Base-by-base conservation (phyloP, 2,888 invertebrate species). In the Lepidochitona cinerea region DNA sequence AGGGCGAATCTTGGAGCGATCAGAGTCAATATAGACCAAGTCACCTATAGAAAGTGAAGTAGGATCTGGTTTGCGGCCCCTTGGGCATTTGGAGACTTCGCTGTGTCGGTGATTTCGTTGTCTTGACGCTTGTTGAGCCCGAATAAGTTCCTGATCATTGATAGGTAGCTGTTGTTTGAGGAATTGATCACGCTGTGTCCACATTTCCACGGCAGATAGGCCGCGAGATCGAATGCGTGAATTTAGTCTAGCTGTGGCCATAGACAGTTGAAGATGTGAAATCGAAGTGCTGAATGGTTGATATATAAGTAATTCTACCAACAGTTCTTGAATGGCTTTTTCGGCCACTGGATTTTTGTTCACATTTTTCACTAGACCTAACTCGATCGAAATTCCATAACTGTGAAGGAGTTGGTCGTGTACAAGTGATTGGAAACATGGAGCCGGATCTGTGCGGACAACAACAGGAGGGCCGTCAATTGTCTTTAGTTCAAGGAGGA, bases 331-430 rank as follows among this genome's bases (percentile, higher is more conserved):
- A 29, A 84, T 74, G 23, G 82, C 82, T 37, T 75, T 77, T 75
- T 83, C 82, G 18, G 81, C 83, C 0, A 83, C 77, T 12, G 82
- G 81, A 66, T 81, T 83, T 68, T 83, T 82, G 69, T 79, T 80
- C 9, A 23, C 12, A 54, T 54, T 54, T n/a, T n/a, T n/a, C n/a
- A n/a, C n/a, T n/a, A n/a, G n/a, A n/a, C n/a, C n/a, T n/a, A n/a
- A n/a, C n/a, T n/a, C n/a, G n/a, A n/a, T n/a, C n/a, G n/a, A n/a
- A n/a, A n/a, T n/a, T n/a, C n/a, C n/a, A n/a, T n/a, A n/a, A n/a
- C n/a, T n/a, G 6, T 37, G 29, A 14, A 77, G 64, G 3, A 49
- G 32, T 6, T 37, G 35, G 37, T 78, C 76, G 33, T 72, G 26
- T 6, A 49, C 18, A 14, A 78, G 36, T n/a, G 76, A 59, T 37